Conservation (phyloP, 2,113 vertebrate genomes). For the Misgurnus anguillicaudatus region DNA sequence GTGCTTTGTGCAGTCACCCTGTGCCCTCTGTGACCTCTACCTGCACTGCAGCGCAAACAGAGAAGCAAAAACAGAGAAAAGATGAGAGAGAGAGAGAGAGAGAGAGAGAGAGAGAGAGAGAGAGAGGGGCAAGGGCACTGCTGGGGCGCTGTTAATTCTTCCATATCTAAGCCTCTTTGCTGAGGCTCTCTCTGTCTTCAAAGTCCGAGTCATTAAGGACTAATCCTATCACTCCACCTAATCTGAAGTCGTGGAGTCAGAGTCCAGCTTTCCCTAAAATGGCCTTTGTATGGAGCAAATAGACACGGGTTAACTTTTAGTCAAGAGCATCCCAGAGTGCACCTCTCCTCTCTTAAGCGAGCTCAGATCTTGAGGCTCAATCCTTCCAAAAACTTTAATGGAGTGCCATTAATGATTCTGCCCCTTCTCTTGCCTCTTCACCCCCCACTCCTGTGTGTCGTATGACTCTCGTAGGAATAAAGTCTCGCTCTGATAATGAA, state of each 20-base stretch:
- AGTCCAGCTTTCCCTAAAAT: slow-evolving; percentile 81
- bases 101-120: slow-evolving; percentile 72
- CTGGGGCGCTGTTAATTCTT: slow-evolving; percentile 96
- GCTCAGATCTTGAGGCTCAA: slow-evolving; percentile 9
- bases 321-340: slow-evolving; percentile 65
- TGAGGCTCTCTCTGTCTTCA: slow-evolving; percentile 82
- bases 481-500: not conserved
- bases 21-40: slow-evolving; percentile 50
- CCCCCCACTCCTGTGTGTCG: not conserved
- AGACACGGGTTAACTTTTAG: slow-evolving; percentile 81
- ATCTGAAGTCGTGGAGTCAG: slow-evolving; percentile 85
- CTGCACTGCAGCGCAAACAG: slow-evolving; percentile 39
- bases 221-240: slow-evolving; percentile 99
- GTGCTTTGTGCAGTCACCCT: slow-evolving; percentile 38
- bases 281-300: slow-evolving; percentile 85
- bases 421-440: slow-evolving; percentile 62
- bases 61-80: slow-evolving; percentile 36
- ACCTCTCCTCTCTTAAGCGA: slow-evolving; percentile 59
- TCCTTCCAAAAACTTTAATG: slow-evolving; percentile 74
- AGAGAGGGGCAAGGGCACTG: slow-evolving; percentile 79
- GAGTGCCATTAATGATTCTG: slow-evolving; percentile 88
- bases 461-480: not conserved
- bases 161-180: slow-evolving; percentile 98
- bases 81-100: slow-evolving; percentile 32
- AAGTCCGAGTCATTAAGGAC: slow-evolving; percentile 98